Percentiles rank a stretch among this genome's conserved stretches.
Evolutionary conservation across 2,888 invertebrate genomes (phyloP).

Genomic region (Calephelis perditalis): DNA sequence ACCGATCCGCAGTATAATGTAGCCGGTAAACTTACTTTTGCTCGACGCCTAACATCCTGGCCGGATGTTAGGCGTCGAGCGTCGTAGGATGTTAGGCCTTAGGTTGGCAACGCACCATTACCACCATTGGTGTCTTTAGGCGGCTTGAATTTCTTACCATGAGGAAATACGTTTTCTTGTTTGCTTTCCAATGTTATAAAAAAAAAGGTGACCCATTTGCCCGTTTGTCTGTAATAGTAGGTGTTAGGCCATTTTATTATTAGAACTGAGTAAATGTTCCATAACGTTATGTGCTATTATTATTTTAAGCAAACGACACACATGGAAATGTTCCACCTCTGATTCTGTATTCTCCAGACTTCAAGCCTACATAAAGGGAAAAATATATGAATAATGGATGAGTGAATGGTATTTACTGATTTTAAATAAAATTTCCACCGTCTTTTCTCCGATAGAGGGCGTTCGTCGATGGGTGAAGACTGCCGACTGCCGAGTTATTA

Average conservation of each 20-base stretch:
- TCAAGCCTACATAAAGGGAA: conserved; percentile 39
- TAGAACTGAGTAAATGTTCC: conserved; percentile 1
- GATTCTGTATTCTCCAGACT: conserved; percentile 32
- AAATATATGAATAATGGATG: conserved; percentile 53
- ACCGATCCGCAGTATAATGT: too few relatives aligned
- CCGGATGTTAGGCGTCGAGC: too few relatives aligned
- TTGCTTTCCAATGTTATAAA: too few relatives aligned
- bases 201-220: too few relatives aligned
- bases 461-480: conserved; percentile 3
- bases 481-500: conserved; percentile 8
- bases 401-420: conserved; percentile 36
- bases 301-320: conserved; percentile 20
- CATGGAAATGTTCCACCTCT: conserved; percentile 38
- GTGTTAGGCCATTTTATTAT: neutral
- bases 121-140: too few relatives aligned
- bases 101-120: too few relatives aligned
- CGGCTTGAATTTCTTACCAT: too few relatives aligned
- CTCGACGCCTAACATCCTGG: too few relatives aligned
- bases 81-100: too few relatives aligned
- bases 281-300: conserved; percentile 13
- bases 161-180: too few relatives aligned
- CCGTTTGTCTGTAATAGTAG: too few relatives aligned
- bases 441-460: conserved; percentile 17
- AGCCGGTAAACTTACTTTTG: too few relatives aligned
- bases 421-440: conserved; percentile 33